phyloP scores from a whole-genome alignment of 2,797 vertebrate species.

The Falco cherrug region DNA sequence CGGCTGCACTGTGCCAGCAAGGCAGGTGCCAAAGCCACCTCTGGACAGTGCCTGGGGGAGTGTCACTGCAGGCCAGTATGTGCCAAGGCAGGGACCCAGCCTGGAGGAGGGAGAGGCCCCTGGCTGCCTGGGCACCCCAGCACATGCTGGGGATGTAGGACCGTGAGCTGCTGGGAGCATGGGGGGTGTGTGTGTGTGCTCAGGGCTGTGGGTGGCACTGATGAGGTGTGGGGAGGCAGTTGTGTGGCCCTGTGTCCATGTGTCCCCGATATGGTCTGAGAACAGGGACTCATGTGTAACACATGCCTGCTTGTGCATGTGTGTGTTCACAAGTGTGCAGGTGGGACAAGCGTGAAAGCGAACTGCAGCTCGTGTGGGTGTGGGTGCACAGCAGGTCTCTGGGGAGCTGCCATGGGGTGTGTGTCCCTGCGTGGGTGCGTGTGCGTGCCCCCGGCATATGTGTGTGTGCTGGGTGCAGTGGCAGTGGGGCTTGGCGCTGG shows the following conservation, averaged over 20 bases:
- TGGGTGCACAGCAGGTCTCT: not conserved
- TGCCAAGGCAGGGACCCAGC: not conserved
- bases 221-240: not conserved
- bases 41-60: not conserved
- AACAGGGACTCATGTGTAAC: not conserved
- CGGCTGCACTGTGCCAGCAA: not conserved
- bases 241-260: rapidly evolving
- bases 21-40: not conserved
- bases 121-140: not conserved
- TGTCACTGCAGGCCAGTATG: not conserved
- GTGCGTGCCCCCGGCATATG: rapidly evolving
- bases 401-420: rapidly evolving
- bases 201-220: not conserved
- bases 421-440: not conserved
- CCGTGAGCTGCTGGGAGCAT: not conserved
- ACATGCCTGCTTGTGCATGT: rapidly evolving
- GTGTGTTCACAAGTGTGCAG: not conserved
- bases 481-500: not conserved
- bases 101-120: not conserved
- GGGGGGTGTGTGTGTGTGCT: not conserved
- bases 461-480: rapidly evolving
- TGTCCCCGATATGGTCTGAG: not conserved
- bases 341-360: not conserved
- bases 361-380: not conserved
- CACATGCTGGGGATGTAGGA: rapidly evolving